Evolutionary conservation across 2,888 invertebrate species (phyloP), one percentile per base, ranked within the genome.

Genomic region (Anthophora plumipes): DNA sequence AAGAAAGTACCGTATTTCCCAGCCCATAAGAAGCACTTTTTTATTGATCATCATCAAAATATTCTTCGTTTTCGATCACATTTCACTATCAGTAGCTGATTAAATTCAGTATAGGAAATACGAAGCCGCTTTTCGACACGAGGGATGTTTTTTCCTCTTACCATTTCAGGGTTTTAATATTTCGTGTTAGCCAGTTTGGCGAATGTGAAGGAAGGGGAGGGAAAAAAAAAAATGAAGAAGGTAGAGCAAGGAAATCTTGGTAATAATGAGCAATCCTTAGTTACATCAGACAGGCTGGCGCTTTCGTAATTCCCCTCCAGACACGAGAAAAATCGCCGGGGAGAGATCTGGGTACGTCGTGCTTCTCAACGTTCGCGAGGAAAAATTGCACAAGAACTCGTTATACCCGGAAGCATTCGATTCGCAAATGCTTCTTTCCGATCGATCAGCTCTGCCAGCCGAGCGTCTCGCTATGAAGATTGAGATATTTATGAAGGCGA

Each of bases 401-500:
- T 83, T 79, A 82, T n/a, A 79, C 59, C 59, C 71, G 59, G 76
- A 75, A 82, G 68, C 69, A 69, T 63, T 41, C 60, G 71, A 83
- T 73, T 82, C 75, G 73, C 74, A 73, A 82, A 87, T 75, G 77
- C 71, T 68, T 70, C 73, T 73, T 84, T 80, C 59, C 80, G 87
- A 84, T 85, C 86, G 82, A 84, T 88, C 75, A 54, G 80, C n/a
- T 66, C 77, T 71, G 77, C 52, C 70, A 61, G 55, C 70, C 20
- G 57, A 70, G 60, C 66, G 70, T 68, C n/a, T n/a, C 66, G 61
- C 41, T 50, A 50, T 4, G 39, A 79, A 83, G 77, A 85, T 86
- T 82, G 81, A 85, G 85, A 85, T 85, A 87, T 86, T 86, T 87
- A 86, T 81, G 87, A 86, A 87, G 79, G 83, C 85, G 72, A 81